These are phyloP conservation scores for Nycticryphes semicollaris DNA, from an alignment of 2,113 vertebrate species.

Conservation along the genomic window DNA sequence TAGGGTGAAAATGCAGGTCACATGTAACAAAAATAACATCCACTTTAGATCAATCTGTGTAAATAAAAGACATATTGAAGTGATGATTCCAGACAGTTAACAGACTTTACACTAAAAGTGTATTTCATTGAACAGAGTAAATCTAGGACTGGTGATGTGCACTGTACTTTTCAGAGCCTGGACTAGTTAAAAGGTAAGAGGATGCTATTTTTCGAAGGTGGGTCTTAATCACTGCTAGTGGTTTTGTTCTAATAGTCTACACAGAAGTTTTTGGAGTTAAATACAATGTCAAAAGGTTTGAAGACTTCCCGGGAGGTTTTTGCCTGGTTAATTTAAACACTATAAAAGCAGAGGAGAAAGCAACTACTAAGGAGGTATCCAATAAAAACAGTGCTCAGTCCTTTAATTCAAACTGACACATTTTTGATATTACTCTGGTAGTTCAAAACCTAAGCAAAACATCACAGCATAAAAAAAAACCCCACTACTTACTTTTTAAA, in stretches of 20 bases:
- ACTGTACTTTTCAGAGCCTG: not conserved
- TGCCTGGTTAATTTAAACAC: not conserved
- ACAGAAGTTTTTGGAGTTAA: not conserved
- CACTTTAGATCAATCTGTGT: not conserved
- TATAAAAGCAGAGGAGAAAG: not conserved
- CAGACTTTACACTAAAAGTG: not conserved
- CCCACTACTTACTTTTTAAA: not conserved
- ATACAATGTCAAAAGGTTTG: not conserved
- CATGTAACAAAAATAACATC: not conserved
- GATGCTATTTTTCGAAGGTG: not conserved
- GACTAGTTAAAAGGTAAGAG: not conserved
- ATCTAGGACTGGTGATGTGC: not conserved
- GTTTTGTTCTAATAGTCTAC: not conserved
- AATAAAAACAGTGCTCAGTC: not conserved
- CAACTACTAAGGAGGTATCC: not conserved
- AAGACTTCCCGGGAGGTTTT: not conserved
- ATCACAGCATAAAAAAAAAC: not conserved
- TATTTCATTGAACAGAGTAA: not conserved
- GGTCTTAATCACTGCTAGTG: not conserved
- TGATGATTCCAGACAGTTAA: not conserved
- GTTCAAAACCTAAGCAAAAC: not conserved
- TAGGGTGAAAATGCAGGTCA: not conserved
- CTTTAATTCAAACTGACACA: not conserved
- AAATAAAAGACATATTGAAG: not conserved
- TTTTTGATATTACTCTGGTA: not conserved